Evolutionary conservation across 2,888 invertebrate genomes (phyloP), one percentile per base, ranked within the genome.

Genomic region (Melipona beecheii): DNA sequence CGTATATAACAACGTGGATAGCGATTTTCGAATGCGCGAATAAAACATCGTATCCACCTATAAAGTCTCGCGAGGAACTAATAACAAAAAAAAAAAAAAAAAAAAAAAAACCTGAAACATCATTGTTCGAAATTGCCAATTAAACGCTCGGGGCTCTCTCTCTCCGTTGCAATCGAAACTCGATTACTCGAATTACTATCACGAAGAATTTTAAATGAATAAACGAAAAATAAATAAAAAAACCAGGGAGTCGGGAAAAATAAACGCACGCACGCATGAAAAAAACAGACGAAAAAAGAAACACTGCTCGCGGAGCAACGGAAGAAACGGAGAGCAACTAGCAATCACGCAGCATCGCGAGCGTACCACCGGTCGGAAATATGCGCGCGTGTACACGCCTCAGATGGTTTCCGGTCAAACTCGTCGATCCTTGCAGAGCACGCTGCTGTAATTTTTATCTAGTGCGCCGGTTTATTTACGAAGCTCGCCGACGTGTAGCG

Each of bases 381-480:
- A 19, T 21, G 15, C 17, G 50, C 27, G 6, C 49, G n/a, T 21
- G 49, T 21, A 52, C 9, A 79, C 76, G 69, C 60, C 68, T 49
- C 43, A 54, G 68, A 69, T 68, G 68, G 15, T 69, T 68, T 56
- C 49, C 65, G 80, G 78, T 80, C 78, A 50, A 70, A 77, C 77
- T 76, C 75, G 70, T 19, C 75, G 75, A 54, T 82, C 64, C 78
- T 70, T 69, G 68, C 43, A 13, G 4, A 24, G 43, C 43, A 43
- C 54, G 9, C 27, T 60, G 31, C 15, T 58, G 83, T 78, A 83
- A 83, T 83, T 83, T 83, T 83, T 83, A 83, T 83, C 73, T 74
- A 78, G 54, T 70, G 65, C 77, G 77, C 6, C 36, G 65, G 50
- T 83, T 82, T 83, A 83, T 83, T 83, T 62, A 54, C 75, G 71